These are phyloP conservation scores for Pachliopta kotzebuea DNA, from an alignment of 2,888 invertebrate species.

Conservation along the genomic window DNA sequence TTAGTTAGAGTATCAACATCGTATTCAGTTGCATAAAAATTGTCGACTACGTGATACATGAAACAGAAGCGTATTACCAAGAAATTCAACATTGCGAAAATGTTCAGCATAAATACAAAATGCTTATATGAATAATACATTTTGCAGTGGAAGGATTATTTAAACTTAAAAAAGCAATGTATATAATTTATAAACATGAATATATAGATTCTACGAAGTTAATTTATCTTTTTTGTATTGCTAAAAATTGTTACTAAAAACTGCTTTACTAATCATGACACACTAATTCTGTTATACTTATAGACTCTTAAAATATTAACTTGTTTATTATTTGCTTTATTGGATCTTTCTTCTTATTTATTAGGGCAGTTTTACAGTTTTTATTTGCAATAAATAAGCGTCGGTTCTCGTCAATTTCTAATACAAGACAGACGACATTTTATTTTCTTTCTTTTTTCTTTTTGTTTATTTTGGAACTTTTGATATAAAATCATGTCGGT, in stretches of 20 bases:
- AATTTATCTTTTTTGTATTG: not conserved
- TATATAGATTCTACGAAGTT: not conserved
- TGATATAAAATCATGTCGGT: too few relatives aligned
- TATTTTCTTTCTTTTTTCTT: too few relatives aligned
- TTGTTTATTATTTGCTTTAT: too few relatives aligned
- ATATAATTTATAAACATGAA: not conserved
- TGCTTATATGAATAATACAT: conserved; percentile 25
- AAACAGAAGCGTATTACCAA: conserved; percentile 3
- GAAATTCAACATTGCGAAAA: conserved; percentile 9
- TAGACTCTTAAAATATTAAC: too few relatives aligned
- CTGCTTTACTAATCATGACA: too few relatives aligned
- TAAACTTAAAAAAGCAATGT: conserved; percentile 14
- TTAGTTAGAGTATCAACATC: not conserved
- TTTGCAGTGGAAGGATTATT: not conserved
- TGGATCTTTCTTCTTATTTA: too few relatives aligned
- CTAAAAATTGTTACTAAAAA: not conserved
- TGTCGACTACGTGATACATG: not conserved
- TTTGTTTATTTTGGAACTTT: too few relatives aligned
- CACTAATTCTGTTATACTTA: too few relatives aligned
- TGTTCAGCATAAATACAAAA: conserved; percentile 19
- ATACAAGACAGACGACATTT: too few relatives aligned
- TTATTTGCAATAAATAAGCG: too few relatives aligned
- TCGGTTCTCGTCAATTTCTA: too few relatives aligned
- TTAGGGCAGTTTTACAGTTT: too few relatives aligned
- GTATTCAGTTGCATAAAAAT: not conserved